A percentile compares a stretch with the other conserved stretches of the same genome.
Conservation (phyloP, 2,113 vertebrate species). For the Indicator maculatus region DNA sequence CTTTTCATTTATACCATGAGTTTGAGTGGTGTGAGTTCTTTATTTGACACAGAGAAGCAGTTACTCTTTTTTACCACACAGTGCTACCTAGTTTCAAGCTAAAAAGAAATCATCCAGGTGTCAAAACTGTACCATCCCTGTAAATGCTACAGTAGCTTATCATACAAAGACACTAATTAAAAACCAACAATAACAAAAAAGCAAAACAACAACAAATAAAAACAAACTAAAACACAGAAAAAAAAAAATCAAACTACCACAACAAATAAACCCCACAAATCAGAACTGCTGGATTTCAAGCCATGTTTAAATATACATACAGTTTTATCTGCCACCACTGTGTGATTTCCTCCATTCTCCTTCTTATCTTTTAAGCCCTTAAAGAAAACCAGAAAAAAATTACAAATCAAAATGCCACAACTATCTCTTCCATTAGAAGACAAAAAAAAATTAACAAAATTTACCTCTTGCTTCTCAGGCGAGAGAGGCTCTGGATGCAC, state of each 20-base stretch:
- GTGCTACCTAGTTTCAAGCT: background rate
- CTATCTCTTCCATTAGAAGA: background rate
- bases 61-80: background rate
- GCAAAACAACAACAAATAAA: background rate
- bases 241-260: background rate
- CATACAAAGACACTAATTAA: background rate
- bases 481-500: conserved; percentile 81
- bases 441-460: background rate
- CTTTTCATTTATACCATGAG: background rate
- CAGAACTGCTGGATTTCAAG: background rate
- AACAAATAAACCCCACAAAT: background rate
- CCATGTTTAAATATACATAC: conserved; percentile 64
- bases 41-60: background rate
- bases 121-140: background rate
- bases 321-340: conserved; percentile 62
- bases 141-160: background rate
- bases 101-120: background rate
- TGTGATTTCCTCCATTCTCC: conserved; percentile 72
- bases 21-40: background rate
- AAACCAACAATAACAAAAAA: background rate
- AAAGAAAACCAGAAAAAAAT: background rate
- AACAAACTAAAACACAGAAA: background rate
- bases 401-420: background rate
- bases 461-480: conserved; percentile 78
- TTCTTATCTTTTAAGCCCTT: conserved; percentile 70